Evolutionary conservation across 2,113 vertebrate species (phyloP), one percentile per base, ranked within the genome.

Genomic region (Elachura formosa): DNA sequence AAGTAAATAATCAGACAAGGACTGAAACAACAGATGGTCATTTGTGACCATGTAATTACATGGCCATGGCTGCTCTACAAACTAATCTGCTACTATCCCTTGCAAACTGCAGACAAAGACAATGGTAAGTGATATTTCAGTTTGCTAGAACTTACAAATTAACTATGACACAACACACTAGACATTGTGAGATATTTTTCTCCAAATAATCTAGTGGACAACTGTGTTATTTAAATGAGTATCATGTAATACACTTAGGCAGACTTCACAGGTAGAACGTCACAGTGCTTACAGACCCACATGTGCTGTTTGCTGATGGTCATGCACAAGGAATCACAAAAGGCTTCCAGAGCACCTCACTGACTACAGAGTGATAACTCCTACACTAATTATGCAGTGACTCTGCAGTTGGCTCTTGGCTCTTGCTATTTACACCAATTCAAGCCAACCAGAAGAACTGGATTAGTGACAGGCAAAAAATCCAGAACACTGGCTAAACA

Each of bases 1-100:
- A 95, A 90, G 80, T 67, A 96, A 96, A 87, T 92, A 90, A 73
- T 31, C 77, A 87, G 77, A 87, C 45, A 64, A 81, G 7, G 34
- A 89, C 36, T 68, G 48, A 48, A 92, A 82, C 82, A 96, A 94
- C 92, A 96, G 93, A 96, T 89, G 95, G 96, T 84, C 92, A 93
- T 89, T 91, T 95, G 85, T 89, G 92, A 75, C 46, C 41, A 7
- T 80, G 77, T 87, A 96, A 97, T 96, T 94, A 86, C 80, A 80
- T 0, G 7, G 61, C 48, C 74, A 81, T 28, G 64, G 66, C 79
- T 95, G 88, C 85, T 83, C 95, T 91, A 85, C 45, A 93, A 94
- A 84, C 74, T 89, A 75, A 91, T 87, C 74, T 85, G 58, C 80
- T 94, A 64, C 45, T 51, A 63, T 90, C 59, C 63, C 72, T 96